Conservation (phyloP, 2,888 invertebrate species). For the Strigamia crassipes region DNA sequence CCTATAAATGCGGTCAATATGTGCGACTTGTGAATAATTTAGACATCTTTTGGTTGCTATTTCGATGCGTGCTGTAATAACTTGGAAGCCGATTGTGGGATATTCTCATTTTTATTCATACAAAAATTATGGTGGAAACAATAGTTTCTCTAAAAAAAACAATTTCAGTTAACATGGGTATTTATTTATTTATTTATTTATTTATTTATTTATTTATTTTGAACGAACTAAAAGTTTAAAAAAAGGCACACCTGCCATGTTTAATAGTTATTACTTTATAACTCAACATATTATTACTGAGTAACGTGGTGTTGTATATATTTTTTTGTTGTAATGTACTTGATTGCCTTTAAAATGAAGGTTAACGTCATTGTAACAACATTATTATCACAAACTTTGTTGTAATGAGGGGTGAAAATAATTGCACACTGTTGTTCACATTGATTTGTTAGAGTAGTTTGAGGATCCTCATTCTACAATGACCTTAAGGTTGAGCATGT, state of each 20-base stretch:
- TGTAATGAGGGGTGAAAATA: constrained; percentile 3
- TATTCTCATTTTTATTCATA: constrained; percentile 10
- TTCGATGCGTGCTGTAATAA: not conserved
- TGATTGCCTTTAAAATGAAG: constrained; percentile 2
- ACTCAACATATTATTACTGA: not conserved
- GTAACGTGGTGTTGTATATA: not conserved
- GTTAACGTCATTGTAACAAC: constrained; percentile 6
- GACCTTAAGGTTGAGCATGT: not conserved
- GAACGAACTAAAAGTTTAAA: not conserved
- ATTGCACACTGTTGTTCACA: not conserved
- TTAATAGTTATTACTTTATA: constrained; percentile 3
- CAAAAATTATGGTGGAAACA: constrained; percentile 8
- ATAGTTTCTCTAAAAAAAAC: constrained; percentile 8
- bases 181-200: not conserved
- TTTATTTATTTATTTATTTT: not conserved
- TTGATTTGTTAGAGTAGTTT: not conserved
- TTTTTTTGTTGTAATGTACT: not conserved
- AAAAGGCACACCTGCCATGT: constrained; percentile 3
- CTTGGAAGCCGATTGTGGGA: not conserved
- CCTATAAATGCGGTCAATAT: not conserved
- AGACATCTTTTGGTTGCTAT: not conserved
- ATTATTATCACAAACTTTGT: not conserved
- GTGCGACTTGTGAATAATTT: not conserved
- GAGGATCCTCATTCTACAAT: not conserved
- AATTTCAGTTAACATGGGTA: not conserved